Evolutionary conservation across 2,888 invertebrate species (phyloP).

Genomic region (Sussaba pulchella): DNA sequence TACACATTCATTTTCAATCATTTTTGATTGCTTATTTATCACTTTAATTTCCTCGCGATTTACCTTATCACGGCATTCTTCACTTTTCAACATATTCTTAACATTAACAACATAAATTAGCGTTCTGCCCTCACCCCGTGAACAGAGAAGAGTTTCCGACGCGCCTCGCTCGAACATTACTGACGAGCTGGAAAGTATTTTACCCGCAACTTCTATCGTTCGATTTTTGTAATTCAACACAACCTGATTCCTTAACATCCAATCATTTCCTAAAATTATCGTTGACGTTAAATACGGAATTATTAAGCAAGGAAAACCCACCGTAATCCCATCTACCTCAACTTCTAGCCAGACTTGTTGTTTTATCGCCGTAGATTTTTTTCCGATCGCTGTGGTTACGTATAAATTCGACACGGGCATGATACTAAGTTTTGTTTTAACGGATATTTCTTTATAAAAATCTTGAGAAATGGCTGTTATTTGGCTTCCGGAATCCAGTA

Average conservation of each 20-base stretch:
- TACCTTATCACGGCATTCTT: background rate
- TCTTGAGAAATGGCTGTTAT: conserved; percentile 45
- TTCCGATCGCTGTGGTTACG: conserved; percentile 14
- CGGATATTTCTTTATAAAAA: conserved; percentile 36
- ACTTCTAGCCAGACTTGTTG: conserved; percentile 12
- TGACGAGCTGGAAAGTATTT: too few relatives aligned
- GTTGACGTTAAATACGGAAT: conserved; percentile 4
- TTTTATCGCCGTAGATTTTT: background rate
- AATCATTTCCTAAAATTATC: too few relatives aligned
- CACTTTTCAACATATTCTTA: conserved; percentile 6
- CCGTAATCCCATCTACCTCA: background rate
- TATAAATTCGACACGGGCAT: conserved; percentile 24
- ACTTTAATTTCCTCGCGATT: background rate
- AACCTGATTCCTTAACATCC: too few relatives aligned
- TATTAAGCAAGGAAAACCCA: background rate
- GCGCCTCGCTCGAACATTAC: too few relatives aligned
- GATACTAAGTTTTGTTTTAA: background rate
- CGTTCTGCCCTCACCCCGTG: conserved; percentile 1
- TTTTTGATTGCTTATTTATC: background rate
- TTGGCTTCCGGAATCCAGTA: conserved; percentile 47
- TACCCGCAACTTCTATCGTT: too few relatives aligned
- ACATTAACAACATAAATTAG: background rate
- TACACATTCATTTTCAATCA: background rate
- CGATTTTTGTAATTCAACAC: too few relatives aligned
- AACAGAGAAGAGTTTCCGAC: background rate